These are phyloP conservation scores for Tupiocoris notatus DNA, from an alignment of 2,888 invertebrate species.

Conservation along the genomic window DNA sequence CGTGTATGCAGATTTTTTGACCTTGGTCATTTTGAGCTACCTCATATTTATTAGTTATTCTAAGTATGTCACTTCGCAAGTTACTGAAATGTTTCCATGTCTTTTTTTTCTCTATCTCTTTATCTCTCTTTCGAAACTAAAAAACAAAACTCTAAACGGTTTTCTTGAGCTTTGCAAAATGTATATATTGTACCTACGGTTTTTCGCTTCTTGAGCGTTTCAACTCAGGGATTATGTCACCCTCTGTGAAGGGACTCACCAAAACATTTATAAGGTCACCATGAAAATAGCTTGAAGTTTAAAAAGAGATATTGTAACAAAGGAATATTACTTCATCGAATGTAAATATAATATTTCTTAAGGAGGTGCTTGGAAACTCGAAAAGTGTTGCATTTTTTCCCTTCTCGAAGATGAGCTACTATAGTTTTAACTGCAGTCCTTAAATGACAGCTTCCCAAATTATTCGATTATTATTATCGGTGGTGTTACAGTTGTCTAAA, in stretches of 20 bases:
- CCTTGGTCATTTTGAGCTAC: constrained; percentile 31
- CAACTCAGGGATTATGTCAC: constrained; percentile 30
- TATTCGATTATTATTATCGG: no score
- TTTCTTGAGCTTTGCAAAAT: constrained; percentile 22
- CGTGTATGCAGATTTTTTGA: constrained; percentile 26
- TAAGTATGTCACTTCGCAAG: constrained; percentile 19
- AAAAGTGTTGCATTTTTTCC: no score
- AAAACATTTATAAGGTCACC: constrained; percentile 28
- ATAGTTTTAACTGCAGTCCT: no score
- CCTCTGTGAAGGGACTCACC: constrained; percentile 20
- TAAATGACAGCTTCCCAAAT: no score
- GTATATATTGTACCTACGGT: constrained; percentile 15
- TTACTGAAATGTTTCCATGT: constrained; percentile 17
- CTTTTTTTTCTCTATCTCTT: constrained; percentile 8
- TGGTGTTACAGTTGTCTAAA: no score
- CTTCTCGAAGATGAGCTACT: no score
- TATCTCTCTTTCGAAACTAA: neutral
- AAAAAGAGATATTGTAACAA: constrained; percentile 17
- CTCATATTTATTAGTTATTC: constrained; percentile 36
- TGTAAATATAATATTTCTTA: constrained; percentile 34
- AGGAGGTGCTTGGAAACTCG: constrained; percentile 30
- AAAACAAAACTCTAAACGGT: neutral
- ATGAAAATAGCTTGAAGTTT: constrained; percentile 35
- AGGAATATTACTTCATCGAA: constrained; percentile 24
- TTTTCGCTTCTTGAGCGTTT: constrained; percentile 34